These are phyloP conservation scores for Ciconia maguari DNA, from an alignment of 2,113 vertebrate species.

Conservation along the genomic window DNA sequence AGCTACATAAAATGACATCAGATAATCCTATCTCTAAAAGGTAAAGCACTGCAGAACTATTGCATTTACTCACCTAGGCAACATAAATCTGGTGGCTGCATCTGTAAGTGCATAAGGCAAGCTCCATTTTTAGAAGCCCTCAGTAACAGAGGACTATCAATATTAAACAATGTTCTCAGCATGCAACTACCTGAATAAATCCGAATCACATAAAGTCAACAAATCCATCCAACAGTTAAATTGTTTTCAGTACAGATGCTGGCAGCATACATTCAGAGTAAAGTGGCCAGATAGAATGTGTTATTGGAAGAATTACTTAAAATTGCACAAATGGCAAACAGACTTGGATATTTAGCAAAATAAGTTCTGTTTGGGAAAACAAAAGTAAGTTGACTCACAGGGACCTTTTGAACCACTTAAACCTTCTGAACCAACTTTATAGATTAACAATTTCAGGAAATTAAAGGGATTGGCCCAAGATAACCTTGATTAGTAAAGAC, in stretches of 20 bases:
- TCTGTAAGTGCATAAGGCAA: neutral
- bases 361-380: neutral
- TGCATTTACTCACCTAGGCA: neutral
- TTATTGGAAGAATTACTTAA: neutral
- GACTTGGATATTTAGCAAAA: neutral
- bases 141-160: neutral
- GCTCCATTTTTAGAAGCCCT: neutral
- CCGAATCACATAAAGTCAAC: neutral
- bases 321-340: neutral
- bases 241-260: neutral
- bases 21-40: neutral
- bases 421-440: neutral
- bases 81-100: neutral
- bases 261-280: neutral
- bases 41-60: neutral
- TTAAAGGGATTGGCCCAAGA: neutral
- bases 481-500: neutral
- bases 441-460: neutral
- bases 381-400: neutral
- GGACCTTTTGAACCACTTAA: neutral
- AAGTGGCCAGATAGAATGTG: neutral
- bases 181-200: neutral
- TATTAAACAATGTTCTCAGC: neutral
- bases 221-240: neutral
- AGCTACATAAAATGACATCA: neutral